Percentiles rank a stretch among this genome's conserved stretches.
Evolutionary conservation across 2,888 invertebrate species (phyloP).

Genomic region (Euzophera pinguis): DNA sequence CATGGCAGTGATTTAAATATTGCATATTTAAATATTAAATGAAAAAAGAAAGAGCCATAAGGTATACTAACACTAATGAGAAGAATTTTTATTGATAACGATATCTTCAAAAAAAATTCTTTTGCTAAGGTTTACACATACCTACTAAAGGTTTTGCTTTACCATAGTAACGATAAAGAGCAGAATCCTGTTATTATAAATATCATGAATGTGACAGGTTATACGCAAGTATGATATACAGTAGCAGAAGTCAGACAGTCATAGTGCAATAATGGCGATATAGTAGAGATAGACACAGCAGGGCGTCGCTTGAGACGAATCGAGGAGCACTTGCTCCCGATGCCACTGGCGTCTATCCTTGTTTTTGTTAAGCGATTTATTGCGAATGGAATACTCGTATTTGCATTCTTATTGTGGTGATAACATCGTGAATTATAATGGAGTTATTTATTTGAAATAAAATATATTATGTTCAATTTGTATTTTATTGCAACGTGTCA

Average conservation of each 20-base stretch:
- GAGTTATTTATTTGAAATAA: background rate
- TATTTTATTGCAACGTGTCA: too few relatives aligned
- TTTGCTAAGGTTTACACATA: too few relatives aligned
- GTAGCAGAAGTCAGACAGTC: conserved; percentile 55
- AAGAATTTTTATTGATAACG: too few relatives aligned
- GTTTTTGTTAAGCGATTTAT: conserved; percentile 46
- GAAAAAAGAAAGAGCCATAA: too few relatives aligned
- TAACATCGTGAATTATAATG: conserved; percentile 2
- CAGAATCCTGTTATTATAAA: conserved; percentile 40
- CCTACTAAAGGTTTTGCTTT: background rate
- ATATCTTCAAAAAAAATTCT: too few relatives aligned
- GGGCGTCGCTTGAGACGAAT: conserved; percentile 45
- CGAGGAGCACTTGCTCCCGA: conserved; percentile 38
- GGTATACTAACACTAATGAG: background rate
- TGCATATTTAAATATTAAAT: too few relatives aligned
- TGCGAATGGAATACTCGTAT: conserved; percentile 26
- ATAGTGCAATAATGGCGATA: conserved; percentile 61
- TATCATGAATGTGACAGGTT: conserved; percentile 44
- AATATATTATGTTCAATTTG: background rate
- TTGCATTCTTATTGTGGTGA: conserved; percentile 7
- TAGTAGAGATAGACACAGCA: conserved; percentile 57
- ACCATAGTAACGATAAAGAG: conserved; percentile 15
- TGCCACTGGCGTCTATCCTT: conserved; percentile 23
- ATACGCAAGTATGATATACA: conserved; percentile 58
- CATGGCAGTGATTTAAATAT: too few relatives aligned